Evolutionary conservation across 1,140 invertebrate species (phyloP), one percentile per base, ranked within the genome.

Genomic region (Acromyrmex echinatior): DNA sequence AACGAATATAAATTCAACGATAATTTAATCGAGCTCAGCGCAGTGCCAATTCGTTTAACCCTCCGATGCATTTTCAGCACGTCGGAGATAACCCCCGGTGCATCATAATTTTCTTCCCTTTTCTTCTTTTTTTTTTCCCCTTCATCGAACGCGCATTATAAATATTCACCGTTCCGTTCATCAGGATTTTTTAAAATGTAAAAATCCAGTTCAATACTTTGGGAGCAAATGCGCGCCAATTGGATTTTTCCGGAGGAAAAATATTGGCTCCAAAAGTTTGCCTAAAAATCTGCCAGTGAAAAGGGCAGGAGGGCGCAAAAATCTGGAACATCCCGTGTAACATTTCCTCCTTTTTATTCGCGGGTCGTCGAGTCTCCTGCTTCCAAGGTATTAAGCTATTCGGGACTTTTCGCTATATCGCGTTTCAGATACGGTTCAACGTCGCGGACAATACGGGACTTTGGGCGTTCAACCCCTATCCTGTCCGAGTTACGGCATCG

Each of bases 361-460:
- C 49, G 18, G 51, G 31, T 68, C 62, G 45, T 10, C 39, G 39
- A 45, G 39, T 45, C 39, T 45, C 39, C 39, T 0, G 39, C n/a
- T 28, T 21, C 31, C 25, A 25, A 62, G 39, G 39, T 82, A 62
- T 82, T 62, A 76, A 76, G 39, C 45, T 62, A 35, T 31, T 49
- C 56, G 21, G 73, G 35, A 31, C 35, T 62, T 62, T 49, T 62
- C 35, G 80, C 39, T 25, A 51, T 49, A 62, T 62, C 56, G 56
- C 56, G 39, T 74, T 62, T 73, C 39, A 35, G 28, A 62, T 18
- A 51, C 28, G 14, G 28, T 39, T 39, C 70, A 56, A 28, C 70
- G 70, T 76, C 80, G 31, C n/a, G 58, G 56, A 84, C 70, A 76
- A 84, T 84, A 31, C 56, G 58, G 70, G 80, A 76, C 70, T 76